A percentile compares a stretch with the other conserved stretches of the same genome.
Evolutionary conservation across 2,797 vertebrate genomes (phyloP).

Genomic region (Galago senegalensis): DNA sequence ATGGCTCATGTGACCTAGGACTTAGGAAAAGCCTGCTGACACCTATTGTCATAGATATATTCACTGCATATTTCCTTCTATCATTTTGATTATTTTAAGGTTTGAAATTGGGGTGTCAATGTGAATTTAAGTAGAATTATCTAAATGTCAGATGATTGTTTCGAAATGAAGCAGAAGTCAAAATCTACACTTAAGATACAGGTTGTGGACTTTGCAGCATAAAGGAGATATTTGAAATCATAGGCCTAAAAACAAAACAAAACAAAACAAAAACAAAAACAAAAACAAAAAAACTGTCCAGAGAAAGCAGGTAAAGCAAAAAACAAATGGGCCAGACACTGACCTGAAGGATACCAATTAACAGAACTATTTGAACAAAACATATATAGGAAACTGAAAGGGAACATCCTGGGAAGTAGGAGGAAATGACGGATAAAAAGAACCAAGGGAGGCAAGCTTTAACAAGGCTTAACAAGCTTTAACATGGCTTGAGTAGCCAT

Average conservation of each 20-base stretch:
- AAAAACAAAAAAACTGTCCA: not conserved
- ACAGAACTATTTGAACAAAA: not conserved
- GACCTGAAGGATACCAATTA: not conserved
- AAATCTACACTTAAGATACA: not conserved
- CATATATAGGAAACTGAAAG: not conserved
- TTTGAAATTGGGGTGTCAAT: conserved; percentile 16
- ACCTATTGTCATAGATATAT: not conserved
- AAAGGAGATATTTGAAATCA: not conserved
- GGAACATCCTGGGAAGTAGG: not conserved
- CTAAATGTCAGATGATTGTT: not conserved
- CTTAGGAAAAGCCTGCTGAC: not conserved
- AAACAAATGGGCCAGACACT: not conserved
- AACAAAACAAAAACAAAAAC: no score
- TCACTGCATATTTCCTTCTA: not conserved
- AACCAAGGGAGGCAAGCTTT: not conserved
- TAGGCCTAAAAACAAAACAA: no score
- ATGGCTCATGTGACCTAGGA: not conserved
- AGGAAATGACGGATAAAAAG: not conserved
- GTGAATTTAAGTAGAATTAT: not conserved
- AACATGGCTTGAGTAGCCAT: not conserved
- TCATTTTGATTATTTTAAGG: not conserved
- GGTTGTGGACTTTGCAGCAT: not conserved
- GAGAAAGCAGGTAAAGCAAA: not conserved
- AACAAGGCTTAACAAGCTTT: not conserved
- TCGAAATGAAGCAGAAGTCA: not conserved